Evolutionary conservation across 1,140 invertebrate genomes (phyloP), one percentile per base, ranked within the genome.

Genomic region (Melitaea cinxia): DNA sequence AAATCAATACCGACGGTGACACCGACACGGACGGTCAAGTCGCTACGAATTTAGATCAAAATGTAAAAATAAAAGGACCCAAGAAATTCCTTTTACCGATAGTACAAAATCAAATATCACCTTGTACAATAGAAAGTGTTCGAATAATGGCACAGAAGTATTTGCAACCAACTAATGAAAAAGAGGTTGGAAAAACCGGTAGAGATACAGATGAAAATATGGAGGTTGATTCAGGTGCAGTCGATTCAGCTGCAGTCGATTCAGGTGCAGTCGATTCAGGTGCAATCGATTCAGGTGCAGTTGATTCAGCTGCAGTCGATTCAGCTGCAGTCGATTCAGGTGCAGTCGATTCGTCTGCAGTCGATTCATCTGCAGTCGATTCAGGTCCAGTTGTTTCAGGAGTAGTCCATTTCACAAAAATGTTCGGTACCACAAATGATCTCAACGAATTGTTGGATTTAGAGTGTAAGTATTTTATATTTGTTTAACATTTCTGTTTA

Each of bases 361-460:
- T n/a, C n/a, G n/a, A n/a, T n/a, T n/a, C n/a, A n/a, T n/a, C n/a
- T n/a, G n/a, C n/a, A n/a, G n/a, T n/a, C n/a, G n/a, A n/a, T n/a
- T n/a, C n/a, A n/a, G n/a, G n/a, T n/a, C 54, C 33, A 3, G 33
- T 19, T 28, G 49, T 23, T 14, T 4, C 9, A 14, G 19, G 42
- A 53, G 24, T 21, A 21, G 62, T 72, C 0, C 75, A 84, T 47
- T 85, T 72, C 45, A 35, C 80, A 1, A 87, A 87, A 60, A 72
- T 89, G 4, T 89, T 88, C 33, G 85, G 85, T 2, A 83, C 26
- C 37, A 81, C 77, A 0, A 85, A 84, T 37, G 83, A 89, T 19
- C 62, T 89, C 14, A 87, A 88, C 19, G 78, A 83, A 21, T 14
- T 85, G 1, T 68, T 89, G 54, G 85, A 89, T 67, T 60, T 68